Base-by-base conservation (phyloP, 2,888 invertebrate species). In the Quadroppia sp. region DNA sequence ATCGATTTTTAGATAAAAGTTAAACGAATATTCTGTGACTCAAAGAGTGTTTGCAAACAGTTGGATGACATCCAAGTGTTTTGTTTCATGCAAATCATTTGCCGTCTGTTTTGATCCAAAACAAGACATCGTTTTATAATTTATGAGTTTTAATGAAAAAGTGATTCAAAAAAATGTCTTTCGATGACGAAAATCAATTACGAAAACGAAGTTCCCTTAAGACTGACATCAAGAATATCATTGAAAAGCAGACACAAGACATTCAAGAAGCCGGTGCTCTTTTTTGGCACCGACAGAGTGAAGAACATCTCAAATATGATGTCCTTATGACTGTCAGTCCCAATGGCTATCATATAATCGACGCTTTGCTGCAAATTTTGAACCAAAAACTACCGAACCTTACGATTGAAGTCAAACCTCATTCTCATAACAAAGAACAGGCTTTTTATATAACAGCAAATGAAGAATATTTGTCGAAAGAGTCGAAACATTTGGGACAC, bases 381-480 rank as follows among this genome's bases (percentile, higher is more conserved):
- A 67, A 45, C 23, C 25, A 45, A 64, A 40, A 32, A 50, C 32
- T 73, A 28, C 73, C 73, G 11, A 25, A 73, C 32, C 48, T 73
- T 13, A 17, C 42, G 6, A 25, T 64, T 23, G 64, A 73, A 50
- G 40, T 45, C 6, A 64, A 73, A 48, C 40, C 64, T 67, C 64
- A 64, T 17, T 42, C 72, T 20, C 64, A 72, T 53, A 30, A 67
- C 23, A 70, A 59, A 9, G 73, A 75, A 73, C 42, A 70, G 40
- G 75, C 73, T 6, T 71, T 75, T 50, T 75, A 75, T 64, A 40
- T 75, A n/a, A 25, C 59, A 7, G 75, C 73, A 11, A 67, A 23
- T 17, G 61, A 70, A 20, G 69, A 73, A n/a, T 75, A 36, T 40
- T n/a, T 71, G 36, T 17, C 30, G 23, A 28, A 13, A 17, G 53